These are phyloP conservation scores for Ophioninae sp. DNA, from an alignment of 2,888 invertebrate genomes.

Conservation along the genomic window DNA sequence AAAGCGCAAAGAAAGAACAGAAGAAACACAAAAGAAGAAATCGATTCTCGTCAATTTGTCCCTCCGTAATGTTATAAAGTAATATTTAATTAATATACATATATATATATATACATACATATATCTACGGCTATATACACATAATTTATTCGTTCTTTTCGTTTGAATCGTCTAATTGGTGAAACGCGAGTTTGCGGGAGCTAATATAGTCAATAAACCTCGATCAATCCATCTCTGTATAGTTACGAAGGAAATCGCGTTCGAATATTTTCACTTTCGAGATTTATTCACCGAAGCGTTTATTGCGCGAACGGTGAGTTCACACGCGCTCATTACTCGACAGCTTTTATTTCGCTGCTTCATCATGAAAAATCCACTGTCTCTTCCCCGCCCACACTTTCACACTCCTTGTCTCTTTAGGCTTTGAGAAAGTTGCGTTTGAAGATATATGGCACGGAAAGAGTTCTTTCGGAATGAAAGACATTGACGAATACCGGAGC, in stretches of 20 bases:
- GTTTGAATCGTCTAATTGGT: constrained; percentile 30
- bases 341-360: constrained; percentile 3
- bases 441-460: not conserved
- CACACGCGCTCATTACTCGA: not conserved
- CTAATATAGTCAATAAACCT: constrained; percentile 52
- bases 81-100: constrained; percentile 57
- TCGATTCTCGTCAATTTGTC: constrained; percentile 59
- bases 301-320: not conserved
- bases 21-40: constrained; percentile 26
- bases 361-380: constrained; percentile 4
- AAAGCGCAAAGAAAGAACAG: constrained; percentile 14
- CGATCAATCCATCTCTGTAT: constrained; percentile 48
- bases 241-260: not conserved
- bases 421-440: constrained; percentile 7
- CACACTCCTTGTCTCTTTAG: constrained; percentile 2
- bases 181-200: constrained; percentile 16
- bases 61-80: constrained; percentile 58
- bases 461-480: not conserved
- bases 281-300: not conserved
- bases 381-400: not conserved
- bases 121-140: constrained; percentile 16
- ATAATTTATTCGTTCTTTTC: constrained; percentile 42
- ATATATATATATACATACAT: constrained; percentile 39
- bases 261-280: not conserved
- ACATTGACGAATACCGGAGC: not conserved